These are phyloP conservation scores for Trinorchestia longiramus DNA, from an alignment of 1,140 invertebrate genomes.

Conservation along the genomic window DNA sequence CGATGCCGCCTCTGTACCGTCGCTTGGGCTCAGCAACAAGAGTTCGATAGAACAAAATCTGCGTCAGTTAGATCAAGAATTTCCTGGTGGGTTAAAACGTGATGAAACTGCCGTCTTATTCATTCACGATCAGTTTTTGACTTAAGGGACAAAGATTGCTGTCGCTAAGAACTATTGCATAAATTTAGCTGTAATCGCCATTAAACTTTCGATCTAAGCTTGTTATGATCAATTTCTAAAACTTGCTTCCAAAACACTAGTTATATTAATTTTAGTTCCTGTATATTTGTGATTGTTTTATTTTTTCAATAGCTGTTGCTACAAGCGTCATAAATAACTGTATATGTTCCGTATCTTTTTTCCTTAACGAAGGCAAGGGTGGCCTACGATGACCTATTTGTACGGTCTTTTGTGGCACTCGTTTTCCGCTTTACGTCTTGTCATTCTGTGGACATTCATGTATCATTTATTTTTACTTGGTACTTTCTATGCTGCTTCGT, in stretches of 20 bases:
- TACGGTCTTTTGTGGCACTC: too few species aligned
- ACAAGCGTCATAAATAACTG: neutral
- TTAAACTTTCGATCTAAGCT: neutral
- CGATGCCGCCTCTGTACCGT: slow-evolving; percentile 90
- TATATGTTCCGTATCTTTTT: neutral
- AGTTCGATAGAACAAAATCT: slow-evolving; percentile 76
- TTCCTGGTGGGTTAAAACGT: neutral
- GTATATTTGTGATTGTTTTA: neutral
- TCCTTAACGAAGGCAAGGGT: neutral
- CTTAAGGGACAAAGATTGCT: neutral
- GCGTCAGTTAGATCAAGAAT: neutral
- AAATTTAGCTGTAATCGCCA: neutral
- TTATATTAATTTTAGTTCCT: neutral
- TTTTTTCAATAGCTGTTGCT: neutral
- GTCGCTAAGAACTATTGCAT: neutral
- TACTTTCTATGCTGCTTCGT: neutral
- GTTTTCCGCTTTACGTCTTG: neutral
- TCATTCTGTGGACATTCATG: neutral
- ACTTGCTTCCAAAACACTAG: neutral
- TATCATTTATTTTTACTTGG: neutral
- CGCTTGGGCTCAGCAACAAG: slow-evolving; percentile 95
- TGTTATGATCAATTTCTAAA: neutral
- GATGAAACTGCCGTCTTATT: neutral
- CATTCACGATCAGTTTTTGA: neutral
- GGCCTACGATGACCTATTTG: neutral